Percentiles rank a stretch among this genome's conserved stretches.
phyloP scores from a whole-genome alignment of 2,888 invertebrate species.

The Doris montereyensis region DNA sequence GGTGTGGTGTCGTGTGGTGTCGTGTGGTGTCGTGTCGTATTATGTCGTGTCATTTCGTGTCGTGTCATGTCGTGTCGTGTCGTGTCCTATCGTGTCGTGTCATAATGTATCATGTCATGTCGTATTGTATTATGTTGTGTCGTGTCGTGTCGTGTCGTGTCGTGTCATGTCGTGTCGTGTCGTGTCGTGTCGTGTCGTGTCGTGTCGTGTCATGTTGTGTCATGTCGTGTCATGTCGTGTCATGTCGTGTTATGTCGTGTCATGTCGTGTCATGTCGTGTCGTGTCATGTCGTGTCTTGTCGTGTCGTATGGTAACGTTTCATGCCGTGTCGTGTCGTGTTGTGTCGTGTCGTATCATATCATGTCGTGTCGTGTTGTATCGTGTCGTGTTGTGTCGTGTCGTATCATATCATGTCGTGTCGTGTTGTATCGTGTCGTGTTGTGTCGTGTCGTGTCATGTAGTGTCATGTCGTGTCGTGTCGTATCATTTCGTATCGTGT shows the following conservation, averaged over 20 bases:
- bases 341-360: conserved; percentile 32
- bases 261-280: conserved; percentile 29
- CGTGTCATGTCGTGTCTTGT: no score
- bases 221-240: conserved; percentile 31
- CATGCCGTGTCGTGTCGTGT: conserved; percentile 27
- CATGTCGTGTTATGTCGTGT: conserved; percentile 33
- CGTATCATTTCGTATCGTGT: no score
- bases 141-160: conserved; percentile 12
- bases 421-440: no score
- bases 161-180: not conserved
- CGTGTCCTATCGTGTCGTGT: no score
- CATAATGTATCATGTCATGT: not conserved
- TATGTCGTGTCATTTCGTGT: no score
- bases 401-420: no score
- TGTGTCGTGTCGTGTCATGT: no score
- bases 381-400: no score
- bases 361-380: no score
- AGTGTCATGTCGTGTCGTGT: no score
- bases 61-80: conserved; percentile 2
- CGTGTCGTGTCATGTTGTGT: conserved; percentile 29
- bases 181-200: conserved; percentile 29
- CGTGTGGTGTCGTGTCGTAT: not conserved
- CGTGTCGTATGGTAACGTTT: conserved; percentile 24
- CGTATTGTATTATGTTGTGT: conserved; percentile 10
- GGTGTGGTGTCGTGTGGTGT: not conserved